A percentile compares a stretch with the other conserved stretches of the same genome.
These are phyloP conservation scores for Ispidina lecontei DNA, from an alignment of 2,797 vertebrate species.

Conservation along the genomic window DNA sequence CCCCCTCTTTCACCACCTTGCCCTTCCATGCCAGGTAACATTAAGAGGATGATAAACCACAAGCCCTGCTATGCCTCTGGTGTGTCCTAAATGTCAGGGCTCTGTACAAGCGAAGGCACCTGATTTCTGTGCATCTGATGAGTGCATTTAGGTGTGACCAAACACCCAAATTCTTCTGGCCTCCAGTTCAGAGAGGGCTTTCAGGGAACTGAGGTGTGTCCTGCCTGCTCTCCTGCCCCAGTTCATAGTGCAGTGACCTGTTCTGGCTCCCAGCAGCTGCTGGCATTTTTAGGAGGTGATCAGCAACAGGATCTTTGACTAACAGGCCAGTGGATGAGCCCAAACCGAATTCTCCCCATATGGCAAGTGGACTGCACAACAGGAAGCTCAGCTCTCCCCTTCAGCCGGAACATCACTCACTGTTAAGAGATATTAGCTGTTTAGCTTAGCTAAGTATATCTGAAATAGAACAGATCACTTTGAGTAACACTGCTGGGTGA, in stretches of 20 bases:
- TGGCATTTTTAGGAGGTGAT: neutral
- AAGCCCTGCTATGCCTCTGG: rapidly evolving
- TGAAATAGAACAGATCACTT: neutral
- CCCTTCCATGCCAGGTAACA: neutral
- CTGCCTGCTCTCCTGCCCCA: neutral
- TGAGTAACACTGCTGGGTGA: neutral
- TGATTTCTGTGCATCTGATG: rapidly evolving
- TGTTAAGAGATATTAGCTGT: neutral
- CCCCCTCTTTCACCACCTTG: neutral
- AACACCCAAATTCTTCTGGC: neutral
- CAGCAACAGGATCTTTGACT: no score
- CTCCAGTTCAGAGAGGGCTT: neutral
- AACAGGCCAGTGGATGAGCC: no score
- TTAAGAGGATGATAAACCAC: neutral
- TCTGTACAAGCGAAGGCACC: neutral
- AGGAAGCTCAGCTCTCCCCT: neutral
- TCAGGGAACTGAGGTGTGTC: neutral
- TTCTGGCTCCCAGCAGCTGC: neutral
- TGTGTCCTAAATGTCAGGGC: rapidly evolving
- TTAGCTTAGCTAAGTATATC: neutral
- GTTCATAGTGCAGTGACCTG: neutral
- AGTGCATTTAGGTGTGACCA: neutral
- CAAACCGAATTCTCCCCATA: no score
- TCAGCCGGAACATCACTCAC: neutral
- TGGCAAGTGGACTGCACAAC: no score